These are phyloP conservation scores for Pseudomyrmex pallidus DNA, from an alignment of 1,140 invertebrate species.

Conservation along the genomic window DNA sequence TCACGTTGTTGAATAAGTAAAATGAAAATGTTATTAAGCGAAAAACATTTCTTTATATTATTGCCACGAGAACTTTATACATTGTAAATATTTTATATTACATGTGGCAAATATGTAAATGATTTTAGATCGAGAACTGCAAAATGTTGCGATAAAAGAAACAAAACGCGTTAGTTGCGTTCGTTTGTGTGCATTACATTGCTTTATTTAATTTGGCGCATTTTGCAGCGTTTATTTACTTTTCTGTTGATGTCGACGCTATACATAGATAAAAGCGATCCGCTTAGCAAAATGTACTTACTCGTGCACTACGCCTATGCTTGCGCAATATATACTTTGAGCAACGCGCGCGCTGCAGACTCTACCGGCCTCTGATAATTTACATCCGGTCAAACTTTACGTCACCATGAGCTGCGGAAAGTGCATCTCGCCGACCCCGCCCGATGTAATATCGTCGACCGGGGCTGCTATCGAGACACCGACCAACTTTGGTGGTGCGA, in stretches of 20 bases:
- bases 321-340: neutral
- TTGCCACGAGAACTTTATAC: too few relatives aligned
- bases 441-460: conserved; percentile 17
- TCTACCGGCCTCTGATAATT: conserved; percentile 49
- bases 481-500: conserved; percentile 45
- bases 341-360: neutral
- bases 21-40: neutral
- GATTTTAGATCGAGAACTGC: neutral
- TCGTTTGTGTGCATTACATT: neutral
- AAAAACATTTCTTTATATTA: neutral
- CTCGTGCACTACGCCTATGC: neutral
- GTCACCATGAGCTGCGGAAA: conserved; percentile 41
- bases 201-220: conserved; percentile 17
- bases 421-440: conserved; percentile 37
- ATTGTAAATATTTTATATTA: neutral
- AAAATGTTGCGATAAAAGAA: neutral
- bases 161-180: neutral
- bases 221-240: neutral
- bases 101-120: neutral
- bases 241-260: too few relatives aligned
- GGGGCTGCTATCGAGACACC: conserved; percentile 33
- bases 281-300: neutral
- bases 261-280: too few relatives aligned
- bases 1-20: neutral
- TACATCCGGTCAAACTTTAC: conserved; percentile 51